Conservation (phyloP, 2,113 vertebrate genomes). For the Penelope pileata region DNA sequence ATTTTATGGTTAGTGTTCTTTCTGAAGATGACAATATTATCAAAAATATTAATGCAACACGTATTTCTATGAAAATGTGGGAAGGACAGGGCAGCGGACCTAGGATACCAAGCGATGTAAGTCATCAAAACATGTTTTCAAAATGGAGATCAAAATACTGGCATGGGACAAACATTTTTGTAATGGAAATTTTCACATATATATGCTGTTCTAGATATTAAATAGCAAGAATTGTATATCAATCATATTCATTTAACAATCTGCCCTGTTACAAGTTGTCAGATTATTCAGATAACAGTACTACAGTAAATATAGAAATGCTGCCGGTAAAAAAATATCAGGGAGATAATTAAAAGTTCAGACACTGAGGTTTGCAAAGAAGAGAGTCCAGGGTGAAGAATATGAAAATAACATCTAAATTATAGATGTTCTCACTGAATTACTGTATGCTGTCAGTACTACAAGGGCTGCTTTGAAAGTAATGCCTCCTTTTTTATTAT, state of each 20-base stretch:
- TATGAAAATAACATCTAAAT: background rate
- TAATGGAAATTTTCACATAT: background rate
- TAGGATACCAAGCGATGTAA: slow-evolving; percentile 73
- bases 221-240: background rate
- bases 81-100: slow-evolving; percentile 47
- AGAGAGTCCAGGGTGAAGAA: background rate
- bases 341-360: background rate
- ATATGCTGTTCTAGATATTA: background rate
- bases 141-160: background rate
- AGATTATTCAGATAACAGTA: background rate
- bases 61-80: slow-evolving; percentile 88
- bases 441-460: background rate
- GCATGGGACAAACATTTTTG: background rate
- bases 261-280: background rate
- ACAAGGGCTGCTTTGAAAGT: background rate
- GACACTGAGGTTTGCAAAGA: background rate
- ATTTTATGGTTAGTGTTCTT: slow-evolving; percentile 87
- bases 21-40: slow-evolving; percentile 88
- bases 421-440: background rate
- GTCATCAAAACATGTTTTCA: background rate
- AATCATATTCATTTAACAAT: background rate
- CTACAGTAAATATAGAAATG: background rate
- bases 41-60: slow-evolving; percentile 82
- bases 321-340: background rate
- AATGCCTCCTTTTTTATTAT: too few relatives aligned